Percentiles rank a stretch among this genome's conserved stretches.
Evolutionary conservation across 53 echinoderm and acorn worm species (phyloP).

Genomic region (Pentamera pediparva): DNA sequence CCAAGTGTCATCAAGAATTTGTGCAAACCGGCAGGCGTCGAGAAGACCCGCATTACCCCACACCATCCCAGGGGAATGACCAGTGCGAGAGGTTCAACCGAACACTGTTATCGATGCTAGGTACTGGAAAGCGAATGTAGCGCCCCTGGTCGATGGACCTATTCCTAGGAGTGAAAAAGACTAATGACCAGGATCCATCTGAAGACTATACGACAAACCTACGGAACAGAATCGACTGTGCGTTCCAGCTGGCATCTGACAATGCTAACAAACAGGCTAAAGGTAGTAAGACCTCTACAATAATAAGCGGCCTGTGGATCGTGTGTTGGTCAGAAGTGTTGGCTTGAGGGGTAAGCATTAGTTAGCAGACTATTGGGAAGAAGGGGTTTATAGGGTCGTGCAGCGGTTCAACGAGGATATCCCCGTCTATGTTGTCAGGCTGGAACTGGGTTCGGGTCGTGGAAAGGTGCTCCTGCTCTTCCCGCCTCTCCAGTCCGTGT

Average conservation of each 20-base stretch:
- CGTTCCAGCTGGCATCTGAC: no score
- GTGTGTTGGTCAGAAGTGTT: conserved; percentile 18
- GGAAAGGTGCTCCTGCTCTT: not conserved
- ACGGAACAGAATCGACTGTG: no score
- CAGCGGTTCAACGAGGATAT: not conserved
- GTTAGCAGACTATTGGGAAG: conserved; percentile 16
- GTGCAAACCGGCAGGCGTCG: conserved; percentile 3
- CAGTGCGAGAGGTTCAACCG: no score
- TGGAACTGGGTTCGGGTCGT: not conserved
- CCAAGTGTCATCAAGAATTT: conserved; percentile 3
- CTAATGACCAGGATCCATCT: no score
- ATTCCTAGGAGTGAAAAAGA: no score
- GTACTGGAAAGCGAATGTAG: conserved; percentile 24
- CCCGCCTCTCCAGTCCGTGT: not conserved
- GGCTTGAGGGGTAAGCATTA: conserved; percentile 26
- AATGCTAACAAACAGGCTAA: no score
- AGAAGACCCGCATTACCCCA: conserved; percentile 12
- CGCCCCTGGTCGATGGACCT: conserved; percentile 16
- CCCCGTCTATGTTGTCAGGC: conserved; percentile 6
- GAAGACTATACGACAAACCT: no score
- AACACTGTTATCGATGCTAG: conserved; percentile 9
- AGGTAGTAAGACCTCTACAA: no score
- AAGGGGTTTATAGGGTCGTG: conserved; percentile 1
- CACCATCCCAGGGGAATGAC: no score
- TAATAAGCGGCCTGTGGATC: conserved; percentile 13